Percentiles rank a stretch among this genome's conserved stretches.
These are phyloP conservation scores for Orthonevra nobilis DNA, from an alignment of 2,888 invertebrate genomes.

Conservation along the genomic window DNA sequence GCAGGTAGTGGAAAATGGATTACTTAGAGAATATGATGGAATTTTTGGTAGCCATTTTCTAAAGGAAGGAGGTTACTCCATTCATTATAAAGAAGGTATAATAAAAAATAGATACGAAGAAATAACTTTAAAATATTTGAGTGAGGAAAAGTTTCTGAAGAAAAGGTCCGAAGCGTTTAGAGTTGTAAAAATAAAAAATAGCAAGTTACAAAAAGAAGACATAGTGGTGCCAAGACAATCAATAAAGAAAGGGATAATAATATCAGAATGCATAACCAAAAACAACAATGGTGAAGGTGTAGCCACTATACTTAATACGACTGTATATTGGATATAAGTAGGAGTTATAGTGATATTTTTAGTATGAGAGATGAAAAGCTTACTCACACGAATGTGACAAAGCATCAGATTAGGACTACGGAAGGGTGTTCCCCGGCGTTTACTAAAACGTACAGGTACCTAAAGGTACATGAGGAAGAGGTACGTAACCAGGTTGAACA, in stretches of 20 bases:
- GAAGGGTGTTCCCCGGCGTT: slow-evolving; percentile 2
- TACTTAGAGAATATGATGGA: slow-evolving; percentile 14
- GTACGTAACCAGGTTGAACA: no score
- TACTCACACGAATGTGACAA: slow-evolving; percentile 1
- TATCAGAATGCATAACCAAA: slow-evolving; percentile 2
- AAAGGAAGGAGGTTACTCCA: slow-evolving; percentile 34
- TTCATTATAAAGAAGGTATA: slow-evolving; percentile 22
- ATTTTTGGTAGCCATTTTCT: slow-evolving; percentile 20
- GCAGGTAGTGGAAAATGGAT: slow-evolving; percentile 7
- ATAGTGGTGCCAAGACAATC: background rate
- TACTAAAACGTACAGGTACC: background rate
- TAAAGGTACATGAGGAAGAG: no score
- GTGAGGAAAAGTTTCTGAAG: slow-evolving; percentile 8
- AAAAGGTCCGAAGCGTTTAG: background rate
- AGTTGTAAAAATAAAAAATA: background rate
- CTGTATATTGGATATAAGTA: background rate
- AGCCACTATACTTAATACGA: background rate
- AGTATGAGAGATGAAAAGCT: slow-evolving; percentile 21
- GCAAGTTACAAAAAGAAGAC: background rate
- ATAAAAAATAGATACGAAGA: slow-evolving; percentile 13
- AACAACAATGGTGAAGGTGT: slow-evolving; percentile 1
- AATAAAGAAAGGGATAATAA: background rate
- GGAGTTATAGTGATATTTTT: background rate
- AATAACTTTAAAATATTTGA: slow-evolving; percentile 14
- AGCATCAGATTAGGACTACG: slow-evolving; percentile 1